Percentiles rank a stretch among this genome's conserved stretches.
Conservation (phyloP, 2,888 invertebrate species). For the Coecobrya sp. region DNA sequence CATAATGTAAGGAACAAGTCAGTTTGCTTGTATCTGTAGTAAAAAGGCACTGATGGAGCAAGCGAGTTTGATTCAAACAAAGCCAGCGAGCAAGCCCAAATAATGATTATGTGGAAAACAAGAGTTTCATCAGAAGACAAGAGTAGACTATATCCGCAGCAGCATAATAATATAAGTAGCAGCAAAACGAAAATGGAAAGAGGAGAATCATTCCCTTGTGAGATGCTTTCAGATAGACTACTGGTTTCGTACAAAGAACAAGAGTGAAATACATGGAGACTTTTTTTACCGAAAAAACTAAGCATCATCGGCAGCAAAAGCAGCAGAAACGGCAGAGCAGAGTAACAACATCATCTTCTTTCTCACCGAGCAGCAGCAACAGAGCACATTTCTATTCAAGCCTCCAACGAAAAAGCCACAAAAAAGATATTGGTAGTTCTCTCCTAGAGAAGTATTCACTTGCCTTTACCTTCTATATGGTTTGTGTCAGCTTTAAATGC, state of each 20-base stretch:
- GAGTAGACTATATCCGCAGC: not conserved
- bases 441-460: slow-evolving; percentile 32
- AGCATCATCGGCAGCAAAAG: slow-evolving; percentile 39
- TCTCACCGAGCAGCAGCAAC: slow-evolving; percentile 52
- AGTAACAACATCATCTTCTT: slow-evolving; percentile 66
- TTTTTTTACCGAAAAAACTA: slow-evolving; percentile 45
- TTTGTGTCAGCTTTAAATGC: slow-evolving; percentile 73
- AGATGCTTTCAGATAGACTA: slow-evolving; percentile 70
- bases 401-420: slow-evolving; percentile 58
- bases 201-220: slow-evolving; percentile 68
- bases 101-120: slow-evolving; percentile 73
- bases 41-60: slow-evolving; percentile 36
- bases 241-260: slow-evolving; percentile 35
- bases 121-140: slow-evolving; percentile 54
- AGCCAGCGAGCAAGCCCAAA: slow-evolving; percentile 31
- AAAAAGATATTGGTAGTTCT: slow-evolving; percentile 67
- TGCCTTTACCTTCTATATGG: slow-evolving; percentile 59
- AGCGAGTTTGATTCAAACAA: slow-evolving; percentile 50
- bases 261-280: slow-evolving; percentile 37
- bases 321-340: slow-evolving; percentile 7
- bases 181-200: slow-evolving; percentile 33
- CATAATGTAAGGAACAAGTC: not conserved
- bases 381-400: slow-evolving; percentile 57
- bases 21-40: not conserved
- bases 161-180: not conserved